Base-by-base conservation (phyloP, 2,113 vertebrate genomes). In the Lophochroa leadbeateri region DNA sequence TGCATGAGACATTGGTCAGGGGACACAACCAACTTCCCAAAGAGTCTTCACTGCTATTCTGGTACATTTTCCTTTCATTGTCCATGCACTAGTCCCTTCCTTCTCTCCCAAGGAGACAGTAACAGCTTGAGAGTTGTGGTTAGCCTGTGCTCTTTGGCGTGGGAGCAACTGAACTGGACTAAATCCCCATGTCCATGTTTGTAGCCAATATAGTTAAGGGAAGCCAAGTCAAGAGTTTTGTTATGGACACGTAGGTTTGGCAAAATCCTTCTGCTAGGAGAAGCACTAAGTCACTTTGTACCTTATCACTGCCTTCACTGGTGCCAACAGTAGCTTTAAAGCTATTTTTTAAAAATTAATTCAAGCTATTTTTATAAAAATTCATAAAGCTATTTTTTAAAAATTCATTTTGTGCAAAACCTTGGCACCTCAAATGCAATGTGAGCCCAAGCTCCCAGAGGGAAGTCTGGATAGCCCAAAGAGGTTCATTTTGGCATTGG, bases 111-210 rank as follows among this genome's bases (percentile, higher is more conserved):
- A 21, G 49, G 65, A 84, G 43, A 41, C 35, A 43, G 41, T 2
- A 33, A 25, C 28, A 57, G 55, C 47, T 10, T 11, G 24, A 80
- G 55, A 55, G 74, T 9, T 1, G 0, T 24, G 64, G 7, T 46
- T 20, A 83, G 43, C 29, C 69, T 3, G 1, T 7, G 16, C 41
- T 82, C 33, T 65, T 53, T 8, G 53, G 39, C 52, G 5, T 0
- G 6, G 72, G 37, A 86, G 35, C 6, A 1, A 39, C 31, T 39
- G 68, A 83, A 60, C 72, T 28, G 50, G 50, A 17, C 50, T 52
- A 52, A 52, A 17, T 25, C 27, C 50, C 50, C 17, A 6, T 0
- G 0, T 29, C 31, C 37, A n/a, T 31, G 19, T 53, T 29, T 60
- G 68, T 2, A 77, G 80, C 46, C 87, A 70, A 57, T 18, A 39